Evolutionary conservation across 2,113 vertebrate species (phyloP).

Genomic region (Percopsis transmontana): DNA sequence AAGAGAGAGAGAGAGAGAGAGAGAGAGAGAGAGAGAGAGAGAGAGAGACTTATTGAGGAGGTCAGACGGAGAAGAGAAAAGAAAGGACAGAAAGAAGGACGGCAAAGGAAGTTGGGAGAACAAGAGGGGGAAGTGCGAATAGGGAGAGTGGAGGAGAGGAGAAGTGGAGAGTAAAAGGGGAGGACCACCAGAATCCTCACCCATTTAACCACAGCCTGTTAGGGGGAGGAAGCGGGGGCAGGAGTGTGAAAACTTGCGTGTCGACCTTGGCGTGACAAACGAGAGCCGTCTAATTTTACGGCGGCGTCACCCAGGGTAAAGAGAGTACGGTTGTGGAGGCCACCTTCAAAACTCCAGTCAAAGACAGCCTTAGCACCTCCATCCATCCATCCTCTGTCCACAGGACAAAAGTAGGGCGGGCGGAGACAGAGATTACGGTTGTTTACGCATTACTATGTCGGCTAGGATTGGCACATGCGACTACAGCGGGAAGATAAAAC

Average conservation of each 20-base stretch:
- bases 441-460: no score
- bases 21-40: background rate
- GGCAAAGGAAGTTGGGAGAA: background rate
- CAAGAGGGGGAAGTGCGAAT: constrained; percentile 4
- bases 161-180: constrained; percentile 19
- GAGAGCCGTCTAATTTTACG: constrained; percentile 62
- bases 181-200: background rate
- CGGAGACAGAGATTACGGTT: no score
- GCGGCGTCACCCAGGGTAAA: constrained; percentile 37
- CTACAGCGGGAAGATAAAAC: no score
- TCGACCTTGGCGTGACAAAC: constrained; percentile 73
- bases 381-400: constrained; percentile 1
- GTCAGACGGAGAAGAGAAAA: constrained; percentile 18
- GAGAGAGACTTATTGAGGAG: background rate
- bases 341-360: constrained; percentile 67
- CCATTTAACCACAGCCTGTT: constrained; percentile 22
- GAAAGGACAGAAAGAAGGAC: background rate
- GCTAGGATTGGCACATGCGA: no score
- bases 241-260: constrained; percentile 30
- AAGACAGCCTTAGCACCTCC: constrained; percentile 44
- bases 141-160: constrained; percentile 1
- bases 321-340: constrained; percentile 35
- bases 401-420: no score
- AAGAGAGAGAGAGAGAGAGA: constrained; percentile 18
- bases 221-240: constrained; percentile 25